A percentile compares a stretch with the other conserved stretches of the same genome.
phyloP scores from a whole-genome alignment of 2,113 vertebrate genomes.

The Scomber scombrus region DNA sequence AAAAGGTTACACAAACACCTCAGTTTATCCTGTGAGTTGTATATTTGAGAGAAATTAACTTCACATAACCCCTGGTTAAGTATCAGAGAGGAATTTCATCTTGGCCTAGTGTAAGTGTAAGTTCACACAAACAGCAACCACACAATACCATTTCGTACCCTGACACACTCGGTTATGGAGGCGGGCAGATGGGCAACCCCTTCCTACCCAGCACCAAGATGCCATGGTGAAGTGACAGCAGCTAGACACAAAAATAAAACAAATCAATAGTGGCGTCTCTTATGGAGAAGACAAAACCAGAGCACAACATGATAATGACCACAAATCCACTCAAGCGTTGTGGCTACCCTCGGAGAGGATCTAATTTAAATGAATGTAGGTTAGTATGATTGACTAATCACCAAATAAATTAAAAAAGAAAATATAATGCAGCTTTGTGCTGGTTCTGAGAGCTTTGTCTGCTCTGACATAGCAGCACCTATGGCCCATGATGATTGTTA shows the following conservation, averaged over 20 bases:
- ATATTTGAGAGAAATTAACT: slow-evolving; percentile 51
- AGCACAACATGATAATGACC: slow-evolving; percentile 75
- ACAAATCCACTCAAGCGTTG: slow-evolving; percentile 72
- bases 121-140: slow-evolving; percentile 65
- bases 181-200: slow-evolving; percentile 58
- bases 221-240: slow-evolving; percentile 71
- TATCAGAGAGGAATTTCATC: background rate
- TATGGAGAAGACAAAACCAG: slow-evolving; percentile 63
- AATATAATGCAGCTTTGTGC: slow-evolving; percentile 62
- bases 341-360: slow-evolving; percentile 60
- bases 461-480: slow-evolving; percentile 34
- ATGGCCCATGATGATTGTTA: slow-evolving; percentile 57
- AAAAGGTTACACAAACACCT: slow-evolving; percentile 38
- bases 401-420: slow-evolving; percentile 74
- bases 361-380: slow-evolving; percentile 66
- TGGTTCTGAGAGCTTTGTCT: slow-evolving; percentile 37
- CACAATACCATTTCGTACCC: slow-evolving; percentile 26
- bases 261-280: slow-evolving; percentile 76
- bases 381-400: slow-evolving; percentile 73
- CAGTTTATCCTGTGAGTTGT: slow-evolving; percentile 34
- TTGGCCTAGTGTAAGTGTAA: slow-evolving; percentile 1
- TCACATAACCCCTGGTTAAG: slow-evolving; percentile 51
- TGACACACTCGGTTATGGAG: slow-evolving; percentile 48
- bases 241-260: slow-evolving; percentile 69
- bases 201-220: slow-evolving; percentile 43